Evolutionary conservation across 2,888 invertebrate genomes (phyloP).

Genomic region (Stegana nigrithorax): DNA sequence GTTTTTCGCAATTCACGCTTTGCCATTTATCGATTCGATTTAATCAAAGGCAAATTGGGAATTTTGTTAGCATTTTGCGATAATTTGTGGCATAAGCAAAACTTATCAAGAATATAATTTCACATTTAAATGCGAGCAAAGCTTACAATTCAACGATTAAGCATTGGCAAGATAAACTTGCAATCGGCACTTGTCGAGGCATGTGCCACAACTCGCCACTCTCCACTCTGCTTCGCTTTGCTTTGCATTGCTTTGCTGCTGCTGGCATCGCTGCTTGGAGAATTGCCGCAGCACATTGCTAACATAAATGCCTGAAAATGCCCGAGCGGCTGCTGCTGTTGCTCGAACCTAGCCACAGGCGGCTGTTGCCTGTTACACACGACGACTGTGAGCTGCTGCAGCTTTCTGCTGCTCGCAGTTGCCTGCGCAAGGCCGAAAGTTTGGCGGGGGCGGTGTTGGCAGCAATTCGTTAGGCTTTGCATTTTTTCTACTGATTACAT

Average conservation of each 20-base stretch:
- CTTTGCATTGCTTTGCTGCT: no score
- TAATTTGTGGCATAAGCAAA: background rate
- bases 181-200: no score
- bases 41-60: constrained; percentile 10
- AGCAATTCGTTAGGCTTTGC: constrained; percentile 23
- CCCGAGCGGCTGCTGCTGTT: constrained; percentile 1
- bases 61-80: background rate
- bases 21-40: no score
- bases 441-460: background rate
- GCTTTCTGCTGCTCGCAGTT: background rate
- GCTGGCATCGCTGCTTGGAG: no score
- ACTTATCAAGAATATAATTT: background rate
- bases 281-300: no score
- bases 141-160: constrained; percentile 12
- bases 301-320: background rate
- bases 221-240: no score
- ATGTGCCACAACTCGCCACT: no score
- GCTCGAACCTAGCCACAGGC: no score
- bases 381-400: background rate
- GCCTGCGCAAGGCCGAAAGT: no score
- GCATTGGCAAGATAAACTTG: background rate
- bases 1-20: no score
- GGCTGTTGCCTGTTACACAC: background rate
- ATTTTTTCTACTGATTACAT: constrained; percentile 31
- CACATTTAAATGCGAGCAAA: background rate